Conservation (phyloP, 2,888 invertebrate genomes). For the Penaeus monodon region DNA sequence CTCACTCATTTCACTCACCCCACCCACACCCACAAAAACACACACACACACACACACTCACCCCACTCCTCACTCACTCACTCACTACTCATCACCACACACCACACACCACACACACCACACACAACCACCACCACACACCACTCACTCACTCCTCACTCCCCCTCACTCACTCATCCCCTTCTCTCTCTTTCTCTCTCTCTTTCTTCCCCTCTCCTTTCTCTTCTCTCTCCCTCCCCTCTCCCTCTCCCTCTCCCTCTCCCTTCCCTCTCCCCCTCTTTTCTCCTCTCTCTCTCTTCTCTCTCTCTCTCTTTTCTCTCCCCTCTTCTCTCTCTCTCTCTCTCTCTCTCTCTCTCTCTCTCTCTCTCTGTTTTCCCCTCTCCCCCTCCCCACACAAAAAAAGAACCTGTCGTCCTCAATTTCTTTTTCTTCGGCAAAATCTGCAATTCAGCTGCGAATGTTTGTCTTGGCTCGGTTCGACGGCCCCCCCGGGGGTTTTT, state of each 20-base stretch:
- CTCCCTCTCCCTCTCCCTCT: too few species aligned
- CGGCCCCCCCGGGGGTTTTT: neutral
- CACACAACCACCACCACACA: neutral
- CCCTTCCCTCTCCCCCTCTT: neutral
- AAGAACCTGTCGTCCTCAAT: neutral
- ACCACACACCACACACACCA: neutral
- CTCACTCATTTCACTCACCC: too few species aligned
- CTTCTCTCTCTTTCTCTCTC: too few species aligned
- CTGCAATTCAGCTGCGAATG: neutral
- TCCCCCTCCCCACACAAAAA: neutral
- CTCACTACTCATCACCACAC: too few species aligned
- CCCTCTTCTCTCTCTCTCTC: neutral
- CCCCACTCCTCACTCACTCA: neutral
- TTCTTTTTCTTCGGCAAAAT: neutral
- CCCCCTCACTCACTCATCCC: too few species aligned
- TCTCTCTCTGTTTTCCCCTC: neutral
- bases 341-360: conserved; percentile 16
- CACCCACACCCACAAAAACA: neutral
- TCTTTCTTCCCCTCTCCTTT: too few species aligned
- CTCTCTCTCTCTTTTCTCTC: neutral
- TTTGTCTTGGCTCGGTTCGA: neutral
- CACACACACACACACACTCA: neutral
- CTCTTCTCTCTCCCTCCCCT: too few species aligned
- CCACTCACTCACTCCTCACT: too few species aligned
- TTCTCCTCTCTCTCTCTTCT: neutral